phyloP scores from a whole-genome alignment of 2,888 invertebrate species.

The Drosophila anomalata region DNA sequence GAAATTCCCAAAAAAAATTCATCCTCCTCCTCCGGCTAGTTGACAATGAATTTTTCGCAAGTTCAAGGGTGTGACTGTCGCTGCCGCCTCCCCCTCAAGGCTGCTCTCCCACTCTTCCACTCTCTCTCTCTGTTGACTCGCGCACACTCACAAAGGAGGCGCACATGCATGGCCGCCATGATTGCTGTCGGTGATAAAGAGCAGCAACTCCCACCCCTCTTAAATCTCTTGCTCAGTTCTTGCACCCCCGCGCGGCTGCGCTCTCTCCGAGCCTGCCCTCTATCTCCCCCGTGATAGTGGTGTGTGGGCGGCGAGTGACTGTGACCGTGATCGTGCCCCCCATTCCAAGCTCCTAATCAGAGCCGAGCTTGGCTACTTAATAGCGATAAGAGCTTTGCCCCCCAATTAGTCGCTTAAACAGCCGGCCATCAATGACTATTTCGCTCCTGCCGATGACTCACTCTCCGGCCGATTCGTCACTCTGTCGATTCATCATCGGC shows the following conservation, averaged over 20 bases:
- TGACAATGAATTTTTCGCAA: slow-evolving; percentile 71
- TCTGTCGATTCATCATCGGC: neutral
- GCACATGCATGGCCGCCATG: slow-evolving; percentile 65
- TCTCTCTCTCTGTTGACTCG: slow-evolving; percentile 3
- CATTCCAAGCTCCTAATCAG: neutral
- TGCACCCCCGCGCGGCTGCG: slow-evolving; percentile 23
- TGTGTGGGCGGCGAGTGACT: neutral
- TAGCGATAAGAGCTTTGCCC: slow-evolving; percentile 20
- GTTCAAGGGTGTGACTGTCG: slow-evolving; percentile 84
- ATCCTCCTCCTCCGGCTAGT: slow-evolving; percentile 13
- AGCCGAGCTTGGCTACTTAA: neutral
- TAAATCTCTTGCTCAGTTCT: slow-evolving; percentile 16
- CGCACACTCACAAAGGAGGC: slow-evolving; percentile 31
- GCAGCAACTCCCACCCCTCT: slow-evolving; percentile 64
- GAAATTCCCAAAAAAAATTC: slow-evolving; percentile 6
- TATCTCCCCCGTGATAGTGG: neutral
- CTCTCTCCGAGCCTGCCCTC: slow-evolving; percentile 27
- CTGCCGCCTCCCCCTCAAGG: slow-evolving; percentile 11
- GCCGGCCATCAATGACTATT: neutral
- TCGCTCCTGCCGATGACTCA: slow-evolving; percentile 12
- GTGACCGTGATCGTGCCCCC: slow-evolving; percentile 23
- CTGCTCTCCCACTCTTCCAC: slow-evolving; percentile 8
- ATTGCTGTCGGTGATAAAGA: slow-evolving; percentile 68
- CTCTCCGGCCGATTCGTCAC: neutral
- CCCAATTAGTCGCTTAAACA: slow-evolving; percentile 5